Evolutionary conservation across 1,140 invertebrate genomes (phyloP).

Genomic region (Pollicipes pollicipes): DNA sequence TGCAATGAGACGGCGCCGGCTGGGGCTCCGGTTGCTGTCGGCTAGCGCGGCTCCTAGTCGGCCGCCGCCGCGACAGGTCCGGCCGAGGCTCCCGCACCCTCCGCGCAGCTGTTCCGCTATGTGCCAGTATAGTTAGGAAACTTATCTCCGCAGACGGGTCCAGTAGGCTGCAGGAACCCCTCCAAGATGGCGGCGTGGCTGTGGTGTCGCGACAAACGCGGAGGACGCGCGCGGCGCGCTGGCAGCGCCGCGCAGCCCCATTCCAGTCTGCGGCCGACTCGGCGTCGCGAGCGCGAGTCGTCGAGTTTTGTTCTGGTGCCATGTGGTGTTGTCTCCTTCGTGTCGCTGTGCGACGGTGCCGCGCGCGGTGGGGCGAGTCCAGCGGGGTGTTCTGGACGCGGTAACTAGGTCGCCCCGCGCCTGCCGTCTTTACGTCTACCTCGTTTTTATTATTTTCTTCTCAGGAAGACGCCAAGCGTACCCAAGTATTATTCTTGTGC

Average conservation of each 20-base stretch:
- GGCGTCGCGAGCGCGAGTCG: no score
- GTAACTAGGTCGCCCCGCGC: background rate
- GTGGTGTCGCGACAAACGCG: no score
- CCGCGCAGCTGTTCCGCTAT: background rate
- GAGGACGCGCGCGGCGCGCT: no score
- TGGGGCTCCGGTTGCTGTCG: no score
- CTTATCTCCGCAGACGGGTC: background rate
- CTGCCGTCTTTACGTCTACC: background rate
- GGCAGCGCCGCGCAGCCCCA: background rate
- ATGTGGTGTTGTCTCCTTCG: background rate
- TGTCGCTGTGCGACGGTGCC: no score
- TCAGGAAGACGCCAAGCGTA: background rate
- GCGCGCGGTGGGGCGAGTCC: background rate
- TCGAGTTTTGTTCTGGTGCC: background rate
- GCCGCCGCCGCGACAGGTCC: background rate
- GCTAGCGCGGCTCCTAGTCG: no score
- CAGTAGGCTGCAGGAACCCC: background rate
- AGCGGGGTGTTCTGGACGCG: background rate
- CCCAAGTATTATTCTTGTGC: background rate
- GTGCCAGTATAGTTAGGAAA: background rate
- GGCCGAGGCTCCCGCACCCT: no score
- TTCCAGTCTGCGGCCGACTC: background rate
- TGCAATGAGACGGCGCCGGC: background rate
- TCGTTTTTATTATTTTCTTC: slow-evolving; percentile 1
- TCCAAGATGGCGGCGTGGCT: background rate